A percentile compares a stretch with the other conserved stretches of the same genome.
Evolutionary conservation across 64 coral and sea anemone genomes (phyloP).

Genomic region (Trachythela sp.): DNA sequence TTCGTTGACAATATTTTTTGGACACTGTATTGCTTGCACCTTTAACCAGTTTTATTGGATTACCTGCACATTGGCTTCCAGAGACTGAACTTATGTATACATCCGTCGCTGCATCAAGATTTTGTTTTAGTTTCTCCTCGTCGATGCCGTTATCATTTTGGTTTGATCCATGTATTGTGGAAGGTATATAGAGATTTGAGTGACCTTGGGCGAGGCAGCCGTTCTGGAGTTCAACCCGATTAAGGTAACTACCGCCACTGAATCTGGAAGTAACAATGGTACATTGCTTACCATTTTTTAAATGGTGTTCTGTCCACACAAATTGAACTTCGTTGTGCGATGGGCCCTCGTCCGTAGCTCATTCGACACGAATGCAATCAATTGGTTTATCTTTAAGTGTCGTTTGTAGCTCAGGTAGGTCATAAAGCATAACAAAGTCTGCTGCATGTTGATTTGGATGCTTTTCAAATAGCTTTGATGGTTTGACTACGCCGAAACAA

Average conservation of each 20-base stretch:
- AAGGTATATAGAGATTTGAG: no score
- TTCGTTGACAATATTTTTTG: background rate
- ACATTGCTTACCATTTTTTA: constrained; percentile 36
- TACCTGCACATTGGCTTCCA: constrained; percentile 19
- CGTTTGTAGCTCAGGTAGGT: no score
- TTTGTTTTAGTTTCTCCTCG: constrained; percentile 35
- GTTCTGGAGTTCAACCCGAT: no score
- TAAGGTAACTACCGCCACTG: no score
- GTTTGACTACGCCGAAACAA: background rate
- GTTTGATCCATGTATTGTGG: constrained; percentile 26
- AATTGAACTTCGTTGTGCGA: constrained; percentile 42
- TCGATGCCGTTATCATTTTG: constrained; percentile 24
- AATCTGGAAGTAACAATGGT: constrained; percentile 38
- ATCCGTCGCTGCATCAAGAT: constrained; percentile 48
- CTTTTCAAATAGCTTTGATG: constrained; percentile 20
- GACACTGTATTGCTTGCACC: constrained; percentile 25
- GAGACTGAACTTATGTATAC: constrained; percentile 27
- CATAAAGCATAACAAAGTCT: no score
- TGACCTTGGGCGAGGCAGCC: no score
- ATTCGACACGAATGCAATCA: no score
- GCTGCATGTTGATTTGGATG: constrained; percentile 14
- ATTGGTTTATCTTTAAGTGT: no score
- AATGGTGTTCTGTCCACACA: constrained; percentile 49
- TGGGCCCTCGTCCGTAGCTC: constrained; percentile 41
- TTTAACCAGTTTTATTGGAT: constrained; percentile 10